Evolutionary conservation across 92 coral and sea anemone species (phyloP).

Genomic region (Umimayanthus kanabou): DNA sequence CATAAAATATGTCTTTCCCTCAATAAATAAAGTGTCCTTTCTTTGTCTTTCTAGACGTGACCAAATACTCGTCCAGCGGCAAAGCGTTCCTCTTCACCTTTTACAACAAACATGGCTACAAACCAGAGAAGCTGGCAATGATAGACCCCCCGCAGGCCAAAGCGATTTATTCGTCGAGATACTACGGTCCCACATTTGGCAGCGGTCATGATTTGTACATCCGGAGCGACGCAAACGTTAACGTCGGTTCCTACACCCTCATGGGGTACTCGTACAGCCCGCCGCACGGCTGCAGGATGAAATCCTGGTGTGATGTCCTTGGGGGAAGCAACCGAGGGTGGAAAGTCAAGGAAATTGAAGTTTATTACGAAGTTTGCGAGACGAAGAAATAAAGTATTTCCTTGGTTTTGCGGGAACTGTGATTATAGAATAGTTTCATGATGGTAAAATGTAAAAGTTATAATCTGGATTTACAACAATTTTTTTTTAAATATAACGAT

Average conservation of each 20-base stretch:
- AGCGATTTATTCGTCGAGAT: slow-evolving; percentile 38
- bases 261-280: not conserved
- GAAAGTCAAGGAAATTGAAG: not conserved
- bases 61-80: slow-evolving; percentile 11
- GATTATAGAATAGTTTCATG: too few species aligned
- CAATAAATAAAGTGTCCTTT: too few species aligned
- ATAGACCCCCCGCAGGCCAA: not conserved
- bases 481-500: too few species aligned
- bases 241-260: not conserved
- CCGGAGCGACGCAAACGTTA: not conserved
- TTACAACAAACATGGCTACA: slow-evolving; percentile 32
- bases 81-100: slow-evolving; percentile 56
- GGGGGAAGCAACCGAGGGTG: not conserved
- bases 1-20: too few species aligned
- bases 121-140: slow-evolving; percentile 45
- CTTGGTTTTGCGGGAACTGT: too few species aligned
- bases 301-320: not conserved
- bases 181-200: slow-evolving; percentile 60
- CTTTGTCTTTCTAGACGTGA: too few species aligned
- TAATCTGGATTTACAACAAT: too few species aligned
- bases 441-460: too few species aligned
- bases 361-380: not conserved
- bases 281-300: not conserved
- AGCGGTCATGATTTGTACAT: slow-evolving; percentile 38
- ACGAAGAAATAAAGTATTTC: too few species aligned